A percentile compares a stretch with the other conserved stretches of the same genome.
Conservation (phyloP, 2,797 vertebrate genomes). For the Alca torda region DNA sequence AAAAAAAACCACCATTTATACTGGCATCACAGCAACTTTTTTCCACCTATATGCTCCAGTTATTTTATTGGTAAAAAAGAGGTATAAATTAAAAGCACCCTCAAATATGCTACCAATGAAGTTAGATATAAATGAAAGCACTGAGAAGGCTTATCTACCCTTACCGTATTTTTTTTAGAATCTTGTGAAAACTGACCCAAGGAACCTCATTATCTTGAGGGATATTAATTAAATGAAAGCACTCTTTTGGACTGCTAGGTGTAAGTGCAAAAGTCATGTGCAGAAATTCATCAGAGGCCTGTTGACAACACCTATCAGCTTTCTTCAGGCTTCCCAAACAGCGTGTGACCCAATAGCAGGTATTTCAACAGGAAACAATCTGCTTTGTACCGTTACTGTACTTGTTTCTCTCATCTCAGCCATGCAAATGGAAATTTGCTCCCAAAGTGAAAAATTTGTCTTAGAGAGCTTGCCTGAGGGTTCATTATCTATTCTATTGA, state of each 20-base stretch:
- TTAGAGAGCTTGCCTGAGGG: background rate
- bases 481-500: background rate
- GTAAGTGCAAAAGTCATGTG: fast-evolving
- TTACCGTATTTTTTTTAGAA: background rate
- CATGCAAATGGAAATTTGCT: background rate
- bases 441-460: background rate
- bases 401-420: background rate
- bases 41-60: background rate
- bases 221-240: background rate
- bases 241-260: background rate
- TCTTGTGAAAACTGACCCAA: background rate
- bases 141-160: background rate
- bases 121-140: background rate
- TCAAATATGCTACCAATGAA: background rate
- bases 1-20: fast-evolving
- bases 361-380: background rate
- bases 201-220: background rate
- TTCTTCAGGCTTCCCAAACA: background rate
- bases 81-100: background rate
- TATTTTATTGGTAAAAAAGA: background rate
- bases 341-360: background rate
- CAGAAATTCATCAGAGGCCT: background rate
- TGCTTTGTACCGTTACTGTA: background rate
- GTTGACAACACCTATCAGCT: background rate
- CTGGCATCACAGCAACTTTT: background rate